Base-by-base conservation (phyloP, 2,797 vertebrate species). In the Peromyscus aztecus region DNA sequence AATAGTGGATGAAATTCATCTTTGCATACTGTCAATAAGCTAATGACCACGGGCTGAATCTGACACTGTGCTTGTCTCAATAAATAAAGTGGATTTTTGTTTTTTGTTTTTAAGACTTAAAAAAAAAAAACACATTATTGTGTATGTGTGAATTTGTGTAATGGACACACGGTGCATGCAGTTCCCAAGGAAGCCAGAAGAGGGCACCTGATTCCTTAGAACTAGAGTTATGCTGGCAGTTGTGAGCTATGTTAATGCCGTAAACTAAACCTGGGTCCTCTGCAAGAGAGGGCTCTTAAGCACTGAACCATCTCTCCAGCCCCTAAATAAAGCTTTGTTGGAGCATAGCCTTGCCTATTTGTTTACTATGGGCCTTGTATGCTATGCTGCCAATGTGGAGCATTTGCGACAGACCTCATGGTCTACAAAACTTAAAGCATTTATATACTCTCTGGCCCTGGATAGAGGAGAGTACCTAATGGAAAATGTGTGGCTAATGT, bases 281-380 rank as follows among this genome's bases (percentile, higher is more conserved):
- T 3, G 31, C 29, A 46, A 46, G 21, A 49, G 21, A 86, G 83
- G 5, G 7, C 34, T 86, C 31, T 16, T 52, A 86, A n/a, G 21
- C 63, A n/a, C 12, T 27, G 63, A 86, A 19, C 84, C 84, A 17
- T 69, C 84, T 52, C 46, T 52, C 63, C 43, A 49, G 83, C 31
- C 63, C 46, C 46, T 34, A 27, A 69, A n/a, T 78, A 91, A 91
- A 96, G 88, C 80, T 93, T 85, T 93, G 77, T 55, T 93, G 29
- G 37, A 78, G 67, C 21, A 80, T 6, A 73, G 55, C 11, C 49
- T 91, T 13, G 2, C 4, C 27, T 16, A 52, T 71, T 90, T 17
- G 0, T 43, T 93, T 49, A 23, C 49, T 46, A 2, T 49, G 52
- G 17, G 91, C 21, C 59, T 43, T 89, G 9, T 16, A 4, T 19